Conservation (phyloP, 2,888 invertebrate genomes). For the Dilophus febrilis region DNA sequence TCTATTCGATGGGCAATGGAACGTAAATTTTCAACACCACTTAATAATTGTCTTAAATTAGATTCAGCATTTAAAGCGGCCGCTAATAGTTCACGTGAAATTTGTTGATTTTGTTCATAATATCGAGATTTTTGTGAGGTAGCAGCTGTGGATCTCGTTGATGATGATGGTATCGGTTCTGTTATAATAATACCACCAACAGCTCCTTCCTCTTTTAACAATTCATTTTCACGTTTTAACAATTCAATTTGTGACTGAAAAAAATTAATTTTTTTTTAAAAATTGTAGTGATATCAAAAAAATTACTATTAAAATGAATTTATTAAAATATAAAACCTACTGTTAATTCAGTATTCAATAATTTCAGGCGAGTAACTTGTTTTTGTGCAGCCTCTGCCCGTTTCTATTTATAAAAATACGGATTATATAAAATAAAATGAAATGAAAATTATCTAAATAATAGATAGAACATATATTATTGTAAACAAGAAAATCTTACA, state of each 20-base stretch:
- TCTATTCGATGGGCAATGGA: conserved; percentile 46
- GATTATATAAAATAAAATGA: conserved; percentile 10
- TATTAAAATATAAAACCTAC: conserved; percentile 27
- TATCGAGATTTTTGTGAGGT: too few species aligned
- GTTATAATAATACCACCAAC: conserved; percentile 29
- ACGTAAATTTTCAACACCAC: conserved; percentile 47
- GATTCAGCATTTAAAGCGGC: conserved; percentile 48
- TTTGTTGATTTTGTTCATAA: conserved; percentile 19
- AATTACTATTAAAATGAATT: background rate
- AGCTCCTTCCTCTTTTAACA: conserved; percentile 33
- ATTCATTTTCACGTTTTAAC: conserved; percentile 35
- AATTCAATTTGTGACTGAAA: conserved; percentile 33
- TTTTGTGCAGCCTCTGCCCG: conserved; percentile 43
- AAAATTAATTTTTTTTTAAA: too few species aligned
- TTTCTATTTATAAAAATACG: conserved; percentile 30
- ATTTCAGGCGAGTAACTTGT: conserved; percentile 43
- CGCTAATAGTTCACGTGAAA: conserved; percentile 41
- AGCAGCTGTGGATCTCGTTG: too few species aligned
- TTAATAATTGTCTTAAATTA: conserved; percentile 46
- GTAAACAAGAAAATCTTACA: conserved; percentile 31
- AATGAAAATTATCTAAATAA: too few species aligned
- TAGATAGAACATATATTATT: too few species aligned
- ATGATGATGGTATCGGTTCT: conserved; percentile 12
- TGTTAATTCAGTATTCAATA: conserved; percentile 51
- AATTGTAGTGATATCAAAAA: conserved; percentile 1